These are phyloP conservation scores for Agriopis marginaria DNA, from an alignment of 2,888 invertebrate species.

Conservation along the genomic window DNA sequence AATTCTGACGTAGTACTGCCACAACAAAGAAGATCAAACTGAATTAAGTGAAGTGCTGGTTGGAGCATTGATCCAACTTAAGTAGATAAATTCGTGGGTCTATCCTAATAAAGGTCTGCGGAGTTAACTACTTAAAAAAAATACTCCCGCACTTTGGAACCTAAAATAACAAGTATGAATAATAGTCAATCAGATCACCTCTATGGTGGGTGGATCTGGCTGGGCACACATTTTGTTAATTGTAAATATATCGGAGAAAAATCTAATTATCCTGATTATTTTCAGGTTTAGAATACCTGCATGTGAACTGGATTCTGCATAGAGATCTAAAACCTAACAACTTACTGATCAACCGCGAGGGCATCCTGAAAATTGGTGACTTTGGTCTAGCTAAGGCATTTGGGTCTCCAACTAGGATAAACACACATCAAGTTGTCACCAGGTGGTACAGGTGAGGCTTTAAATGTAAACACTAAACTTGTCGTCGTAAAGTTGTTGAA, in stretches of 20 bases:
- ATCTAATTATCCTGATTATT: constrained; percentile 24
- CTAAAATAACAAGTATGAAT: too few relatives aligned
- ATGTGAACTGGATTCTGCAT: constrained; percentile 98
- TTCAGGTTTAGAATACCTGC: constrained; percentile 95
- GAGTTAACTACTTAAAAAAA: too few relatives aligned
- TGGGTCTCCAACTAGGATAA: constrained; percentile 97
- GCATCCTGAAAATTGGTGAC: constrained; percentile 98
- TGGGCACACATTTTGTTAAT: too few relatives aligned
- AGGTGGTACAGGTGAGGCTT: constrained; percentile 92
- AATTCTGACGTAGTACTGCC: too few relatives aligned
- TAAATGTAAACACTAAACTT: background rate
- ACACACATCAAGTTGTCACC: constrained; percentile 99
- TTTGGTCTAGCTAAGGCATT: constrained; percentile 99
- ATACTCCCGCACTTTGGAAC: too few relatives aligned
- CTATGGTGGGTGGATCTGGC: too few relatives aligned
- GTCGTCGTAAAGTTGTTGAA: background rate
- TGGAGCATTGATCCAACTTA: too few relatives aligned
- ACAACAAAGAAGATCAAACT: too few relatives aligned
- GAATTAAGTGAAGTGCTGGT: too few relatives aligned
- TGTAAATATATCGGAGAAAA: background rate
- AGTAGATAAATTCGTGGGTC: too few relatives aligned
- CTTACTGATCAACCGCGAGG: constrained; percentile 96
- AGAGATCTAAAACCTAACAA: constrained; percentile 99
- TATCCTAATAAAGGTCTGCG: too few relatives aligned
- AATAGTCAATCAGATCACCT: too few relatives aligned